Percentiles rank a stretch among this genome's conserved stretches.
These are phyloP conservation scores for Merops nubicus DNA, from an alignment of 2,113 vertebrate genomes.

Conservation along the genomic window DNA sequence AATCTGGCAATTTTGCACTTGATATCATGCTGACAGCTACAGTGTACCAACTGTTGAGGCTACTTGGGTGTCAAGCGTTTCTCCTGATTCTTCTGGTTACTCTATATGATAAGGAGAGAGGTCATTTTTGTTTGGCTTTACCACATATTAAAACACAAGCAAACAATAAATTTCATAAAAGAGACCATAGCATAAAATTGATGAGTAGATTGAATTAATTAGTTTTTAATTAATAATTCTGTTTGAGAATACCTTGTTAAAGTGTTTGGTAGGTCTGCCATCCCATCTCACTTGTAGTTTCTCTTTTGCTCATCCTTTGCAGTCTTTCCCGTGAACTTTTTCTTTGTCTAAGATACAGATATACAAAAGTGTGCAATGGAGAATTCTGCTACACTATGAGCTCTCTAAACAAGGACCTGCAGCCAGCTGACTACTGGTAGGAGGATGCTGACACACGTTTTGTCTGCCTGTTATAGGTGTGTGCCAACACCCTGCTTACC, in stretches of 20 bases:
- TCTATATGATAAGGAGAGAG: neutral
- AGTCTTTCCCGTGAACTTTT: neutral
- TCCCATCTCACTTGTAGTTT: neutral
- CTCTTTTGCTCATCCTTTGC: neutral
- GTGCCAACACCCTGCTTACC: neutral
- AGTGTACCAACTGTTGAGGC: conserved; percentile 16
- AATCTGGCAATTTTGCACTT: conserved; percentile 18
- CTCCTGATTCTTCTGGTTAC: neutral
- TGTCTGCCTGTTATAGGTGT: neutral
- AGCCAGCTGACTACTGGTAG: neutral
- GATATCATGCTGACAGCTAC: conserved; percentile 7
- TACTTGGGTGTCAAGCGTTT: neutral
- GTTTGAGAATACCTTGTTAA: neutral
- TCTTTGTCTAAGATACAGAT: neutral
- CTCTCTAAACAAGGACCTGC: neutral
- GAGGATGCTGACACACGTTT: neutral
- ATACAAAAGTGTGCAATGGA: neutral
- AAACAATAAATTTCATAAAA: neutral
- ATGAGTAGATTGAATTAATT: neutral
- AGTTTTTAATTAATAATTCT: neutral
- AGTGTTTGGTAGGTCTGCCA: neutral
- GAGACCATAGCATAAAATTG: neutral
- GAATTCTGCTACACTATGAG: neutral
- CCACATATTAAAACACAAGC: neutral
- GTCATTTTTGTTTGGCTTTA: neutral